A percentile compares a stretch with the other conserved stretches of the same genome.
Evolutionary conservation across 2,113 vertebrate species (phyloP).

Genomic region (Talpa occidentalis): DNA sequence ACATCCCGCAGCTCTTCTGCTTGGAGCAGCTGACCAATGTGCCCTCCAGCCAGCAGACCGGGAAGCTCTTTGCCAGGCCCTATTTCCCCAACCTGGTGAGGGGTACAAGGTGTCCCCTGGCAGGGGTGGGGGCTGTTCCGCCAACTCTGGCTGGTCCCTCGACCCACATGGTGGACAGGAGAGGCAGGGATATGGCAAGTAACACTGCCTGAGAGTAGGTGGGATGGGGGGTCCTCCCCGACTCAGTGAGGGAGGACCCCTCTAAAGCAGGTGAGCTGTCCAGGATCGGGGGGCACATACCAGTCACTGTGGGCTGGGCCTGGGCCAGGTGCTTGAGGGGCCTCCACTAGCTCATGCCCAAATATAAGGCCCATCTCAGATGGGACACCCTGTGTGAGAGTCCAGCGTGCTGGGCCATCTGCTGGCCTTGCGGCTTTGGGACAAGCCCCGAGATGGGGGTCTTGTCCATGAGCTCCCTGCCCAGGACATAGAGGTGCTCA

Average conservation of each 20-base stretch:
- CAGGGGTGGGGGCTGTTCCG: accelerated
- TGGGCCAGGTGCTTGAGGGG: too few relatives aligned
- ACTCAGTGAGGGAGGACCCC: accelerated
- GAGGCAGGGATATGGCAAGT: not conserved
- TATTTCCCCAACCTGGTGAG: constrained; percentile 90
- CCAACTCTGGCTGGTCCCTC: accelerated
- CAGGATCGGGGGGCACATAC: too few relatives aligned
- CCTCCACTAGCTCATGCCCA: too few relatives aligned
- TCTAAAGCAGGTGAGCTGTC: not conserved
- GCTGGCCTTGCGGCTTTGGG: not conserved
- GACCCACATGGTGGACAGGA: accelerated
- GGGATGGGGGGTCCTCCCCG: too few relatives aligned
- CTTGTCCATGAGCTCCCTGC: accelerated
- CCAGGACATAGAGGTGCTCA: too few relatives aligned
- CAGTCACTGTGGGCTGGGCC: not conserved
- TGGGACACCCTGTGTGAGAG: not conserved
- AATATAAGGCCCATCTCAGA: not conserved
- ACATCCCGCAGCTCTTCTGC: constrained; percentile 90
- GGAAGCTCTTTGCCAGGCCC: constrained; percentile 71
- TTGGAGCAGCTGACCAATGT: constrained; percentile 57
- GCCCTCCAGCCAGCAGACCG: constrained; percentile 22
- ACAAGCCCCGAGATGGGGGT: not conserved
- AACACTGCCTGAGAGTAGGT: accelerated
- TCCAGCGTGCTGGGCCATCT: accelerated
- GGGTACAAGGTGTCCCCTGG: accelerated